Conservation (phyloP, 2,888 invertebrate species). For the Cistogaster globosa region DNA sequence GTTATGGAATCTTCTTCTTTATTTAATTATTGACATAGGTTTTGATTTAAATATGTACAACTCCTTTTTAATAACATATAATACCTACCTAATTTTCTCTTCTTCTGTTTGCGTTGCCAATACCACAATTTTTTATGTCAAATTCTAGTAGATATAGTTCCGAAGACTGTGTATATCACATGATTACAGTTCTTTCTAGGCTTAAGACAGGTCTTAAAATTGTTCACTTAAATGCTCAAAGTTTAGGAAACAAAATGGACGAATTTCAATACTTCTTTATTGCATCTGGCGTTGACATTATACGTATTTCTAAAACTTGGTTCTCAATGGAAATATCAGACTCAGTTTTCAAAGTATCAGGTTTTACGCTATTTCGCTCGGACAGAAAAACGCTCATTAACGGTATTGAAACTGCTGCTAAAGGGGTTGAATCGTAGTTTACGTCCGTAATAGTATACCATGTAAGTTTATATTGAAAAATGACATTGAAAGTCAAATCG, state of each 20-base stretch:
- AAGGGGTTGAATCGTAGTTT: neutral
- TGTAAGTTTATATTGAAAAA: neutral
- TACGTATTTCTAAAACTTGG: slow-evolving; percentile 6
- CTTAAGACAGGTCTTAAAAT: neutral
- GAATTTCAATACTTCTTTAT: neutral
- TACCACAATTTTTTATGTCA: neutral
- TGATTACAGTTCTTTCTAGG: neutral
- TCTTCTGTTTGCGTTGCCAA: no score
- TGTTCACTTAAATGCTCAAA: neutral
- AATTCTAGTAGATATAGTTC: neutral
- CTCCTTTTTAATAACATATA: no score
- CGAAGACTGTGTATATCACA: neutral
- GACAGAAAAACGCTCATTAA: neutral
- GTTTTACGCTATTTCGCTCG: neutral
- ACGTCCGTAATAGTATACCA: neutral
- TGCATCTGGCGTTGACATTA: neutral
- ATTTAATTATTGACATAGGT: no score
- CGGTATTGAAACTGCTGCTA: neutral
- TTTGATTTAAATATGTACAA: no score
- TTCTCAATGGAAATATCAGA: neutral
- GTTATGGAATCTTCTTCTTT: no score
- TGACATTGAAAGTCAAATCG: neutral
- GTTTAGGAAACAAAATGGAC: neutral
- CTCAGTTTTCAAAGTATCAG: neutral
- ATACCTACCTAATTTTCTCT: no score